Base-by-base conservation (phyloP, 2,888 invertebrate species). In the Coecobrya sp. region DNA sequence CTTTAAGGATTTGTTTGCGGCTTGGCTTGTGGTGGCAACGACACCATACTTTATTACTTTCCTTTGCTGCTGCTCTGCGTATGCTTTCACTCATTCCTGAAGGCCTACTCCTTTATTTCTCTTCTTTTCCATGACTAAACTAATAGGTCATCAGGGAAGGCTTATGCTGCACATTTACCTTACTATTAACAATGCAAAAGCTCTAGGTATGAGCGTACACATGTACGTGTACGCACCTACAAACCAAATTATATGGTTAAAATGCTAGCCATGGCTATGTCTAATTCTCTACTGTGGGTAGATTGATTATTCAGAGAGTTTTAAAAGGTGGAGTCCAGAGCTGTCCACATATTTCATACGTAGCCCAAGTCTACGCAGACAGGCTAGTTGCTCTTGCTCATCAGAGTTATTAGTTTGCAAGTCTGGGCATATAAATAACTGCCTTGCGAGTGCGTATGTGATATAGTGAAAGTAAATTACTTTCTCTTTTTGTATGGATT, bases 121-220 rank as follows among this genome's bases (percentile, higher is more conserved):
- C 79, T 52, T 36, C 10, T 10, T 55, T 55, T 49, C 13, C 52
- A 55, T 42, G 16, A 76, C 87, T 87, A 45, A 36, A 68, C 65
- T 85, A 87, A 87, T 87, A 87, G 76, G 76, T 25, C 87, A 76
- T 42, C 7, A 59, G 87, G 87, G 87, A 65, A 87, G 76, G 30
- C 45, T 70, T 76, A 87, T 87, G 73, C 30, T 19, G 19, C 19
- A 11, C 13, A 52, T 49, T 70, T 70, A 36, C 36, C 30, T 45
- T n/a, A 36, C 0, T 59, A 49, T 52, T 70, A 45, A 16, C 13
- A 76, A 36, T 84, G 62, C 30, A 13, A 36, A n/a, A n/a, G n/a
- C n/a, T n/a, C n/a, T n/a, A n/a, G n/a, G 30, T 10, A 19, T 5
- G n/a, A n/a, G 36, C 7, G 7, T n/a, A 36, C 1, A 22, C 76